Evolutionary conservation across 2,797 vertebrate species (phyloP), one percentile per base, ranked within the genome.

Genomic region (Gadopsis marmoratus): DNA sequence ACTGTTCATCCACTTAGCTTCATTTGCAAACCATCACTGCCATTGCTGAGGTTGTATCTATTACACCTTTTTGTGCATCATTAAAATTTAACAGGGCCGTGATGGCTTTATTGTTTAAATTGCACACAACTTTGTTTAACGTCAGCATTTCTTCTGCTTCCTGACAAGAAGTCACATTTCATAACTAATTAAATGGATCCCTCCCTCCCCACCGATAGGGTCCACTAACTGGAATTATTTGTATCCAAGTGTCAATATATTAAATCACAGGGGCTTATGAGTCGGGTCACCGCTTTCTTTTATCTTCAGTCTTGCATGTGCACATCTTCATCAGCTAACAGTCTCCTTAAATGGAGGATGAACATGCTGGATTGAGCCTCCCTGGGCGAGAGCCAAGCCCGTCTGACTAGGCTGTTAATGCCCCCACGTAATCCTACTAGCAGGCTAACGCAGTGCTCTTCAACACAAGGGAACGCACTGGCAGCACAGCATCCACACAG

Each of bases 151-250:
- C 95, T 96, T 96, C 95, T 96, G 95, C 96, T 96, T 97, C 94
- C 94, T 97, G 96, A 98, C 97, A 97, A 95, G 95, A 95, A 97
- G 96, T 97, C 96, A 96, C 97, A 98, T 99, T 98, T 99, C 97
- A 98, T 97, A 98, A 98, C 97, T 98, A 99, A 99, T 99, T 98
- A 97, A 99, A 99, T 98, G 97, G 97, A 99, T 97, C 97, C 96
- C 95, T 95, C 95, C 94, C 95, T 78, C 86, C 94, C 95, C 95
- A 86, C 96, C 94, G 94, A 96, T 95, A 95, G 95, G 96, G 96
- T 96, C 96, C 96, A 96, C 97, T 98, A 98, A 98, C 97, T 95
- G 94, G 96, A 98, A 98, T 99, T 98, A 97, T 99, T 99, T 96
- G 96, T 96, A 96, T 96, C 96, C 94, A 94, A 97, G 97, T 98